Percentiles rank a stretch among this genome's conserved stretches.
phyloP scores from a whole-genome alignment of 2,888 invertebrate species.

The Rhopalosiphum nymphaeae region DNA sequence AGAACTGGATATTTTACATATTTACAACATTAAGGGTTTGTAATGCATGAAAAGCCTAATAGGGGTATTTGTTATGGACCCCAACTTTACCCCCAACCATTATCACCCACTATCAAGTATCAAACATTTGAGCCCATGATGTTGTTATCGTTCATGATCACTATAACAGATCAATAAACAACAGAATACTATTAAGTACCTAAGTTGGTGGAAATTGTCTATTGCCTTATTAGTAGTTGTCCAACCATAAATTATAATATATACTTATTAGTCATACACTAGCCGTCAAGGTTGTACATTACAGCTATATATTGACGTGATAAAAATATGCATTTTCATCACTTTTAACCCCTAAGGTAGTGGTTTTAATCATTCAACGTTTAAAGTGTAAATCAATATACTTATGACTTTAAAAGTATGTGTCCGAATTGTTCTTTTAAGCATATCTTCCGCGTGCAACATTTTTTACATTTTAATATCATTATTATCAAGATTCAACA shows the following conservation, averaged over 20 bases:
- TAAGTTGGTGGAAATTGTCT: not conserved
- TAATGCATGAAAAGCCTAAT: no score
- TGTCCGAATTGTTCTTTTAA: slow-evolving; percentile 36
- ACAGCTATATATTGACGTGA: not conserved
- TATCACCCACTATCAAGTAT: no score
- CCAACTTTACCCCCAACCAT: no score
- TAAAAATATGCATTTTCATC: slow-evolving; percentile 43
- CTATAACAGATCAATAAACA: not conserved
- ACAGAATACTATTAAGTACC: not conserved
- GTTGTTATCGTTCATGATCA: not conserved
- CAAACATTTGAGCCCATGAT: no score
- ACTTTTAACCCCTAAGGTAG: slow-evolving; percentile 25
- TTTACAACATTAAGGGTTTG: no score
- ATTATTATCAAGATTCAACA: not conserved
- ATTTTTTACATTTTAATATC: not conserved
- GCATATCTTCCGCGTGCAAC: not conserved
- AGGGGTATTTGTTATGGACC: no score
- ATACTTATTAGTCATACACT: not conserved
- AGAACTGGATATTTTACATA: no score
- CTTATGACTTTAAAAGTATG: not conserved
- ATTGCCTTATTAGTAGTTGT: not conserved
- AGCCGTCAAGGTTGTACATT: not conserved
- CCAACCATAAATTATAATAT: not conserved
- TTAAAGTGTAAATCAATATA: slow-evolving; percentile 45
- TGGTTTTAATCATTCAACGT: not conserved